Percentiles rank a stretch among this genome's conserved stretches.
These are phyloP conservation scores for Orycteropus afer DNA, from an alignment of 2,113 vertebrate genomes.

Conservation along the genomic window DNA sequence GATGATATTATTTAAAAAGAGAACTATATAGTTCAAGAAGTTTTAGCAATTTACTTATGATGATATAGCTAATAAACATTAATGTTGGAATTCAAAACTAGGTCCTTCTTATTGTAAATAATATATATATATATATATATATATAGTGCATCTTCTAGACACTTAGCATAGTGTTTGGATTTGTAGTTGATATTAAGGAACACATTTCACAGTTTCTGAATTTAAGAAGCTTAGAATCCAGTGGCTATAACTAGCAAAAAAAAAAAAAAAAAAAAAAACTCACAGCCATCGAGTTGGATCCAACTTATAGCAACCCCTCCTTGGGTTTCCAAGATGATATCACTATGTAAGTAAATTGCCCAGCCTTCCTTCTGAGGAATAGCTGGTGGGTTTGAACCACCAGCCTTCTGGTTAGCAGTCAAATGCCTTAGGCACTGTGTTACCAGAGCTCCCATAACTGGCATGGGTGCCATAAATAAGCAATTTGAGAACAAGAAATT, in stretches of 20 bases:
- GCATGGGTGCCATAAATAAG: background rate
- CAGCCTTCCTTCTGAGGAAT: too few relatives aligned
- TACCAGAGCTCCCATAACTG: too few relatives aligned
- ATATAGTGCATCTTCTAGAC: background rate
- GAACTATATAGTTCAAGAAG: background rate
- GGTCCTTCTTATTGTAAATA: background rate
- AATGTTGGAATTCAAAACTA: background rate
- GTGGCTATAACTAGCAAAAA: too few relatives aligned
- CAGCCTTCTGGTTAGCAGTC: too few relatives aligned
- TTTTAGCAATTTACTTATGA: background rate
- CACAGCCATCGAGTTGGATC: too few relatives aligned
- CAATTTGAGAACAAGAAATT: background rate
- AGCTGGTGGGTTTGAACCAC: too few relatives aligned
- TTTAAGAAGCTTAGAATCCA: background rate
- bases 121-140: background rate
- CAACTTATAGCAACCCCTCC: too few relatives aligned
- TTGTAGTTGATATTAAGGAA: background rate
- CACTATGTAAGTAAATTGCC: too few relatives aligned
- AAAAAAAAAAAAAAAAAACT: too few relatives aligned
- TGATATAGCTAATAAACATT: background rate
- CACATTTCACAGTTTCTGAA: background rate
- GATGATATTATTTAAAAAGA: background rate
- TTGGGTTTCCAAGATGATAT: too few relatives aligned
- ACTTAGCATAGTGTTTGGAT: background rate
- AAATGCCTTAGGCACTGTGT: too few relatives aligned